Conservation (phyloP, 2,113 vertebrate genomes). For the Bufo bufo region DNA sequence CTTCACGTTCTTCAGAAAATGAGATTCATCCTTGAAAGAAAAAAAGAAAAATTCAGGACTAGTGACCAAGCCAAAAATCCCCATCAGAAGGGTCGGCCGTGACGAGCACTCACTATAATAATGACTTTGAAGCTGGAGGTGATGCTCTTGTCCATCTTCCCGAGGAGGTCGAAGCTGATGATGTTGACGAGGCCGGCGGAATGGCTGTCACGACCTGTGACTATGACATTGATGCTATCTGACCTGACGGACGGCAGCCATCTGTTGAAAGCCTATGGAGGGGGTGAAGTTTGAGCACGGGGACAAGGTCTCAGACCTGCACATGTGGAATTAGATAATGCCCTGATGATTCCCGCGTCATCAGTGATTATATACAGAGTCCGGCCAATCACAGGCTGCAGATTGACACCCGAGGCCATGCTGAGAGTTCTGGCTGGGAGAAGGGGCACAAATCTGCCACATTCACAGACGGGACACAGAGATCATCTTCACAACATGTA, state of each 20-base stretch:
- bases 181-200: conserved; percentile 85
- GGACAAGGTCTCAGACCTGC: background rate
- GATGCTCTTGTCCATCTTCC: conserved; percentile 84
- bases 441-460: background rate
- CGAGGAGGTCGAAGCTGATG: conserved; percentile 94
- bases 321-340: no score
- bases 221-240: conserved; percentile 84
- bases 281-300: background rate
- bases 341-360: no score
- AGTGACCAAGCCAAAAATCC: background rate
- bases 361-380: no score
- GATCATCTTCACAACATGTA: background rate
- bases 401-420: background rate
- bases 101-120: conserved; percentile 83
- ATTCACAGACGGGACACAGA: background rate
- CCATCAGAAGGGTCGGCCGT: background rate
- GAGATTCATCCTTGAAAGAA: conserved; percentile 88
- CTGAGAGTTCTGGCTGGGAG: background rate
- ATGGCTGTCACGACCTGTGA: conserved; percentile 84
- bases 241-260: conserved; percentile 90
- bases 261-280: conserved; percentile 85
- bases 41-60: background rate
- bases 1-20: conserved; percentile 95
- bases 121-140: conserved; percentile 84
- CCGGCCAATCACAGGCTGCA: no score